Evolutionary conservation across 2,888 invertebrate species (phyloP), one percentile per base, ranked within the genome.

Genomic region (Heliconius ismenius): DNA sequence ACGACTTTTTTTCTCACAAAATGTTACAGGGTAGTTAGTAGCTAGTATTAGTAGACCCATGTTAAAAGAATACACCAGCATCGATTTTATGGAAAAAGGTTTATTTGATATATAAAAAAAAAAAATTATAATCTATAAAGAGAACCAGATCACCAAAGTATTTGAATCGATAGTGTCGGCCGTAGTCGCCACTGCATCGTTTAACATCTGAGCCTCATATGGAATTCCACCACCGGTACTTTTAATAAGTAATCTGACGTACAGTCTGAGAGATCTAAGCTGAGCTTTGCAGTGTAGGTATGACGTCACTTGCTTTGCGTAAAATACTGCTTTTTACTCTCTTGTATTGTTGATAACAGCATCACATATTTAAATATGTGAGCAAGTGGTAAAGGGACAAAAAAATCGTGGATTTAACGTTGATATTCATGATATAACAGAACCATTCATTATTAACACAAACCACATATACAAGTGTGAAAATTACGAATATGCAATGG

Each of bases 1-100:
- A 79, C 76, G 80, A 80, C 79, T 80, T 67, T 81, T 77, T 82
- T 78, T 82, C 81, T 79, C 76, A 80, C 49, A 80, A 15, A 62
- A 70, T 82, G 84, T 86, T 86, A 86, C 75, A 82, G 85, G 85
- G 76, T 84, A 84, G 92, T 93, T 93, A 93, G 93, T 93, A 85
- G 85, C 89, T 91, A 88, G 84, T 82, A 94, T 94, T 93, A 94
- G 93, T 94, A 90, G 83, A 85, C 94, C 93, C 94, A 93, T 93
- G 93, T 94, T 94, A 94, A 93, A 94, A 94, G 88, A 94, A 93
- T 93, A 94, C 93, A 93, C 93, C 93, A 91, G 85, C 86, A 79
- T 93, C 87, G 92, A 93, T 93, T 93, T 93, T 91, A 93, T 92
- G 91, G 92, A 91, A 92, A 92, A 92, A 32, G 93, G 91, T 93